Percentiles rank a stretch among this genome's conserved stretches.
Evolutionary conservation across 2,888 invertebrate species (phyloP).

Genomic region (Stenichneumon culpator): DNA sequence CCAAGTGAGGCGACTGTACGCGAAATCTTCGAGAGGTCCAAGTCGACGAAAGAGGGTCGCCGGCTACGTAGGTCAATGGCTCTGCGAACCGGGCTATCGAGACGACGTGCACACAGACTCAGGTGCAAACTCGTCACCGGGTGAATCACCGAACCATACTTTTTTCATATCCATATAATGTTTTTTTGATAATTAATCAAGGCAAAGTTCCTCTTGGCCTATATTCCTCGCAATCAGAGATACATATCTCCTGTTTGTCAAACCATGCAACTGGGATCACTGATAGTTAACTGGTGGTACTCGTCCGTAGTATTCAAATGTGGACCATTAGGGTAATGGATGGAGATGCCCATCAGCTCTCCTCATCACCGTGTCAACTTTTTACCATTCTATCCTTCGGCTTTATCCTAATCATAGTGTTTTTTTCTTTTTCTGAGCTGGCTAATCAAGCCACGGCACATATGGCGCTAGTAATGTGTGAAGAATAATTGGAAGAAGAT

Average conservation of each 20-base stretch:
- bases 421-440: too few relatives aligned
- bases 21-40: constrained; percentile 46
- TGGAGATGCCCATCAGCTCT: not conserved
- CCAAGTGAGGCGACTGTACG: constrained; percentile 32
- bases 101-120: constrained; percentile 19
- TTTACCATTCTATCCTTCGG: too few relatives aligned
- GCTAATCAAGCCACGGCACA: constrained; percentile 23
- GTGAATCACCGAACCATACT: not conserved
- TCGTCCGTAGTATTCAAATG: too few relatives aligned
- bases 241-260: not conserved
- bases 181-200: not conserved
- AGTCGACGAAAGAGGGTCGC: constrained; percentile 70
- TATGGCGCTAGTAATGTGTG: not conserved
- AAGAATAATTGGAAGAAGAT: not conserved
- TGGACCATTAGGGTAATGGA: not conserved
- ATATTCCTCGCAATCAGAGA: not conserved
- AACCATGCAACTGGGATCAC: not conserved
- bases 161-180: not conserved
- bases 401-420: too few relatives aligned
- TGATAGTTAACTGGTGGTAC: not conserved
- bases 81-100: constrained; percentile 66
- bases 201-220: not conserved
- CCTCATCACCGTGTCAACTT: too few relatives aligned
- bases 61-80: constrained; percentile 55
- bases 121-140: constrained; percentile 23